phyloP scores from a whole-genome alignment of 2,113 vertebrate species.

The Heterotilapia buettikoferi region DNA sequence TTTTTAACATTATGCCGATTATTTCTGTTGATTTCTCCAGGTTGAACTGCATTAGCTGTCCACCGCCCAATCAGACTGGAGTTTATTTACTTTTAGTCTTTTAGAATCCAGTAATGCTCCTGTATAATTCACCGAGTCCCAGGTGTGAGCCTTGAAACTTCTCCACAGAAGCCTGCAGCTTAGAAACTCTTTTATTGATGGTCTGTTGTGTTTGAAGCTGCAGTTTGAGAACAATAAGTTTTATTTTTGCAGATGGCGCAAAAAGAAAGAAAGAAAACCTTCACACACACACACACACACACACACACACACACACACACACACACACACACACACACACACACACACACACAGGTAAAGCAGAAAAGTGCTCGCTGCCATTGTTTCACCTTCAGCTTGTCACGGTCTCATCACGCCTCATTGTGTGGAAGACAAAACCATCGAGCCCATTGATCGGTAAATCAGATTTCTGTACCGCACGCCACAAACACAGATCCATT shows the following conservation, averaged over 20 bases:
- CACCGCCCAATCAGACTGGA: neutral
- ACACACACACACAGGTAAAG: neutral
- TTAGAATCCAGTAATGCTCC: neutral
- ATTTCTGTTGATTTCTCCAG: neutral
- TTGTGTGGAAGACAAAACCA: slow-evolving; percentile 46
- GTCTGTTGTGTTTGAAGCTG: neutral
- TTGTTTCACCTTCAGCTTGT: slow-evolving; percentile 36
- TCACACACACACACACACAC: neutral
- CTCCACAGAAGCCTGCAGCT: neutral
- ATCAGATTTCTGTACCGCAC: slow-evolving; percentile 34
- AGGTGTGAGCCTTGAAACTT: neutral
- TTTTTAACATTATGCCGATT: neutral
- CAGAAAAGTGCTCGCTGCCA: neutral
- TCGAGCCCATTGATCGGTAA: slow-evolving; percentile 23
- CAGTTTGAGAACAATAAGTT: neutral
- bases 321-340: neutral
- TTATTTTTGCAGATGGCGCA: neutral
- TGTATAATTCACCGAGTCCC: neutral
- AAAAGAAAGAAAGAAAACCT: neutral
- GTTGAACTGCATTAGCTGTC: neutral
- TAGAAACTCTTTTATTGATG: neutral
- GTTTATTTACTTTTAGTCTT: neutral
- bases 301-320: neutral
- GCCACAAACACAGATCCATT: slow-evolving; percentile 42
- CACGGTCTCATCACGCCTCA: slow-evolving; percentile 33